Base-by-base conservation (phyloP, 2,888 invertebrate species). In the Gastrophysa polygoni region DNA sequence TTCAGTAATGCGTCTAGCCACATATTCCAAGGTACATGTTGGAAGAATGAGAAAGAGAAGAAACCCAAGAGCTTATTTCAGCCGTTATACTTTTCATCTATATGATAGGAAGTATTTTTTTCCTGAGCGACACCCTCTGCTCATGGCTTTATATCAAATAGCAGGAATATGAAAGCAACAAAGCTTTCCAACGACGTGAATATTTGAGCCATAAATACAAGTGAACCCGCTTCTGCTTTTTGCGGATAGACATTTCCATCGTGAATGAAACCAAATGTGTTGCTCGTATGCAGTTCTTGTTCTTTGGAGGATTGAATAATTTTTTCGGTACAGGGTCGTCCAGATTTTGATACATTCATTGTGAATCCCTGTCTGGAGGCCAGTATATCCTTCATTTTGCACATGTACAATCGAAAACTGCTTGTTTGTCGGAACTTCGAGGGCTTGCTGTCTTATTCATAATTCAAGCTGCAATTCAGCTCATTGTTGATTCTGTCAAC, bases 171-270 rank as follows among this genome's bases (percentile, higher is more conserved):
- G 57, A 44, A 47, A 52, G 59, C 65, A 59, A 65, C 68, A 68
- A 63, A 63, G 57, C 60, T 67, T 52, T 21, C 57, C 57, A 34
- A 57, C 51, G 50, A 59, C 61, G 68, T 61, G 65, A 61, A 68
- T 68, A 68, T 68, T 68, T 65, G 57, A 65, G 57, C 54, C 63
- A 68, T 68, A 68, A 68, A 68, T 68, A 68, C 61, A 59, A 61
- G 58, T 58, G 57, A 54, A 55, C 38, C 48, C 68, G 63, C 55
- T 57, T 59, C 50, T 46, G 61, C 63, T 59, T 59, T 65, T 65
- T 65, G 47, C 32, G 50, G n/a, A n/a, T 56, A 18, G 21, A 61
- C 56, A n/a, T n/a, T 52, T 43, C 60, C 55, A 62, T 62, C 64
- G 61, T 56, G 64, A 57, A 59, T 54, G 61, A 59, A 64, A 62